These are phyloP conservation scores for Tinea trinotella DNA, from an alignment of 2,888 invertebrate species.

Conservation along the genomic window DNA sequence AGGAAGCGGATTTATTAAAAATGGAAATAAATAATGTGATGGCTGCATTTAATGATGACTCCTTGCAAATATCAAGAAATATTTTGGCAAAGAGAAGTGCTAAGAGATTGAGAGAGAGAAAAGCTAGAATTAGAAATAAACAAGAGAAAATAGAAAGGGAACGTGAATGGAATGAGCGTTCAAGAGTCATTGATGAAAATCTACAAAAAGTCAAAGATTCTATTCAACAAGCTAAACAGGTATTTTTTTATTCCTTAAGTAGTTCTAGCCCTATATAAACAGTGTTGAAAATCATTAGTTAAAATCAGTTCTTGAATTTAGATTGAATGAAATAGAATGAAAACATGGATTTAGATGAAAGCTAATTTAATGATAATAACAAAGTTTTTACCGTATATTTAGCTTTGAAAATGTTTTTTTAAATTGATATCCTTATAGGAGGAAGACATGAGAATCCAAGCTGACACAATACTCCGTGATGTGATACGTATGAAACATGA, in stretches of 20 bases:
- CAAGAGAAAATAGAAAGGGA: constrained; percentile 45
- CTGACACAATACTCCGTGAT: constrained; percentile 79
- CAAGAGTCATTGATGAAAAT: constrained; percentile 77
- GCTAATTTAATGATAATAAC: no score
- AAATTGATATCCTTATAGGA: no score
- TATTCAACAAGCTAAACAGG: constrained; percentile 74
- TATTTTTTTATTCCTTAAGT: constrained; percentile 29
- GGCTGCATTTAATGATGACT: constrained; percentile 46
- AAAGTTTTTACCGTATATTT: no score
- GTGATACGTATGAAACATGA: constrained; percentile 80
- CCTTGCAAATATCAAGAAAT: constrained; percentile 50
- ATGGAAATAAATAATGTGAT: constrained; percentile 50
- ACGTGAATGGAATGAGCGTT: constrained; percentile 58
- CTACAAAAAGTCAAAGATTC: constrained; percentile 76
- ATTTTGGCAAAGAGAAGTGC: constrained; percentile 55
- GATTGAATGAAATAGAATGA: no score
- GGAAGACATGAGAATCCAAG: constrained; percentile 76
- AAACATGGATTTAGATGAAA: no score
- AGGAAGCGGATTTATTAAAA: constrained; percentile 63
- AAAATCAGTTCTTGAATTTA: no score
- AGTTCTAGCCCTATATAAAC: no score
- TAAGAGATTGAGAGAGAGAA: constrained; percentile 61
- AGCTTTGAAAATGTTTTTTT: no score
- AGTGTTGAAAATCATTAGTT: no score
- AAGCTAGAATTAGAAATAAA: constrained; percentile 43